Evolutionary conservation across 2,113 vertebrate genomes (phyloP).

Genomic region (Eptesicus fuscus): DNA sequence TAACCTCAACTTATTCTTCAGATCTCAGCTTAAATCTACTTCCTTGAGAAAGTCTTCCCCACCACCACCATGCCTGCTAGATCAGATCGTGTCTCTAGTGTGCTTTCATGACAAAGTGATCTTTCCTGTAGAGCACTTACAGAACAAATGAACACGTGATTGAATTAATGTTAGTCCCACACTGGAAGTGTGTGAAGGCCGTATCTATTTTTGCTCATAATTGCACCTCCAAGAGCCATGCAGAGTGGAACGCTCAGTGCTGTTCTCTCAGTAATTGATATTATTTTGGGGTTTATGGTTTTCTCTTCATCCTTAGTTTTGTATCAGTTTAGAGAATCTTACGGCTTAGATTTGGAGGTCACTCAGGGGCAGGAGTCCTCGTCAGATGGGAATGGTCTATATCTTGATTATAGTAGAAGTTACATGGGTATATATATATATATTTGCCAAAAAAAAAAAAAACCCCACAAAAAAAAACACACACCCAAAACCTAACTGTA

Average conservation of each 20-base stretch:
- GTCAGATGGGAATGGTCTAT: background rate
- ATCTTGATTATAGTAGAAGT: background rate
- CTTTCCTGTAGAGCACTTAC: background rate
- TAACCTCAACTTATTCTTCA: background rate
- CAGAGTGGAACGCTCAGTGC: background rate
- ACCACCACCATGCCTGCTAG: background rate
- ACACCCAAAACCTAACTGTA: background rate
- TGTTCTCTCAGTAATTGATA: background rate
- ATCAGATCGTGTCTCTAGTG: background rate
- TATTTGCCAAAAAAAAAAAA: background rate
- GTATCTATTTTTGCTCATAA: background rate
- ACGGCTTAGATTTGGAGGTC: background rate
- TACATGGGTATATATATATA: background rate
- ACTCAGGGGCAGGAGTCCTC: background rate
- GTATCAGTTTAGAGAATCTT: background rate
- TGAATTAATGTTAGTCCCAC: background rate
- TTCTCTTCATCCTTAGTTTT: background rate
- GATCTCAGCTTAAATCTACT: constrained; percentile 1
- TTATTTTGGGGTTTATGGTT: background rate
- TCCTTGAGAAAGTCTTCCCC: background rate
- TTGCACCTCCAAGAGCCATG: background rate
- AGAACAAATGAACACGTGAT: background rate
- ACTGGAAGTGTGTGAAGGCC: background rate
- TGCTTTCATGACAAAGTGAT: background rate
- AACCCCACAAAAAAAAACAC: no score